Evolutionary conservation across 2,797 vertebrate genomes (phyloP), one percentile per base, ranked within the genome.

Genomic region (Delichon dasypus): DNA sequence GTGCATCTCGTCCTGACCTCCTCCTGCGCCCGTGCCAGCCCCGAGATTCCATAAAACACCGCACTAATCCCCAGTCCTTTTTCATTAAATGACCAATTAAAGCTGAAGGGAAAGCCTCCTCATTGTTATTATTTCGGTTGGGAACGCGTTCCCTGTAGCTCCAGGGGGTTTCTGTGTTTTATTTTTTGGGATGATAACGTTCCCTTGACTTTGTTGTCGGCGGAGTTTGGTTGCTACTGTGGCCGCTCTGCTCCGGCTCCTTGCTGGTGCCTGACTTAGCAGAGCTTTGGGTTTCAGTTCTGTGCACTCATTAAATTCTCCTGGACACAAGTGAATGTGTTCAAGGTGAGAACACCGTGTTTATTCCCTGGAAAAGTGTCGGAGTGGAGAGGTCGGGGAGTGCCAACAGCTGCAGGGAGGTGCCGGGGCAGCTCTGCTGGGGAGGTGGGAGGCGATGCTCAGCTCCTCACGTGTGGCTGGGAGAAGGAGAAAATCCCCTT

Each of bases 61-160:
- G 61, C 68, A 4, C 91, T 94, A 91, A 96, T 93, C 95, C 93
- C 2, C 95, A 91, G 79, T 44, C 89, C 91, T 88, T 96, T 95
- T 93, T 88, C 94, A 96, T 94, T 96, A 95, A 95, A 88, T 90
- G 93, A 93, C 92, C 94, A 94, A 94, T 95, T 96, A 96, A 92
- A 93, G 89, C 89, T 79, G 14, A 77, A 90, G 94, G 89, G 91
- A 94, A 82, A 85, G 50, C 64, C 64, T 76, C 84, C 57, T 89
- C 90, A 16, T 42, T 91, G 47, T 79, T 91, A 81, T 96, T 94
- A 81, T 95, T 96, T 87, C 94, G 85, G 91, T 95, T 95, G 92
- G 91, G 87, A 90, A 26, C 64, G 15, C 3, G 71, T 62, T 94
- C 87, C 91, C 95, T 9, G 55, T 38, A 85, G 91, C 5, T 0